Base-by-base conservation (phyloP, 2,113 vertebrate species). In the Platichthys stellatus region DNA sequence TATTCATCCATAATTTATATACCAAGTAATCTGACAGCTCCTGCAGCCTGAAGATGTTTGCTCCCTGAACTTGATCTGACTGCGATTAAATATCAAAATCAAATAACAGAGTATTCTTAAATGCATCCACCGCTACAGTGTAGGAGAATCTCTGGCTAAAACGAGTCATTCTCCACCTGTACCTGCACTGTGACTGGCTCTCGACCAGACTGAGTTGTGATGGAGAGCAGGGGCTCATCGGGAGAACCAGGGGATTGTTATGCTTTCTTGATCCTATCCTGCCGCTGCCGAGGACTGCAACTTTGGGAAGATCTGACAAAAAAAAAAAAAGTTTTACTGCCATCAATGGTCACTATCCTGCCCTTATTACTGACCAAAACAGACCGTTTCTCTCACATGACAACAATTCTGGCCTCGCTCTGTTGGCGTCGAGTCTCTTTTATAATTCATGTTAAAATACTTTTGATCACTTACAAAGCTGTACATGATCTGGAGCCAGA, bases 141-240 rank as follows among this genome's bases (percentile, higher is more conserved):
- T 40, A 40, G 3, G 11, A 40, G 9, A 11, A 24, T 24, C 24
- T 56, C 10, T 28, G 43, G 5, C 28, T 72, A 0, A 53, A 26
- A 69, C 14, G 20, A 51, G 14, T 9, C 31, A 40, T 26, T 21
- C 1, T n/a, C 13, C 11, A 92, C 90, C 90, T 96, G 81, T 72
- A 86, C 5, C 90, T 96, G 81, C 73, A 86, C 5, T 76, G 69
- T 24, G 85, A 38, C 73, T 95, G 92, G 43, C 92, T 85, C 58
- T 94, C 94, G 45, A 92, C 92, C 51, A 97, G 90, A 62, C 75
- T 91, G 80, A 95, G 84, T 12, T 74, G 84, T n/a, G 94, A 93
- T 26, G 95, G 94, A 62, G 78, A 81, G 23, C 90, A 85, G n/a
- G 96, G 96, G 59, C 96, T 97, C 65, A 81, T 80, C 0, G 96